phyloP scores from a whole-genome alignment of 2,797 vertebrate genomes.

The Heteromormyrus szaboi region DNA sequence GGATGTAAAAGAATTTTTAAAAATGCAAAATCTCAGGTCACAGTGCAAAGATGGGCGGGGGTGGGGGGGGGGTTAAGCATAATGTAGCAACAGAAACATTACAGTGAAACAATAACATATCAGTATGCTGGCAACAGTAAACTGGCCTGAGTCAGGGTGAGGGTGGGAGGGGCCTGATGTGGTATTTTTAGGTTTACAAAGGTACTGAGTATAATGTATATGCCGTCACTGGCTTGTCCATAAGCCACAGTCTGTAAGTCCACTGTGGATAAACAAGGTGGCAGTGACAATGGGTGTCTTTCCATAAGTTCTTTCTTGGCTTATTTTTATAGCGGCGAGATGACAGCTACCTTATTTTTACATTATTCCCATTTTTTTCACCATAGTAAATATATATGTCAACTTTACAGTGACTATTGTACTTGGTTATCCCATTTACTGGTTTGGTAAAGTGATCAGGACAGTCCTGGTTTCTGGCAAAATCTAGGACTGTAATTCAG shows the following conservation, averaged over 20 bases:
- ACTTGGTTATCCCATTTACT: not conserved
- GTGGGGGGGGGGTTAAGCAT: not conserved
- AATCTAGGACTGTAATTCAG: not conserved
- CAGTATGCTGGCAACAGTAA: not conserved
- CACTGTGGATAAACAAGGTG: not conserved
- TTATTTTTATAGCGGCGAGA: not conserved
- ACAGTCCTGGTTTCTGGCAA: not conserved
- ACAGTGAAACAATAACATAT: not conserved
- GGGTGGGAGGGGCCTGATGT: not conserved
- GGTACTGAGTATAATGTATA: not conserved
- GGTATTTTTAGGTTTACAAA: not conserved
- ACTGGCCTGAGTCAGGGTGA: not conserved
- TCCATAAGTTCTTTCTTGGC: not conserved
- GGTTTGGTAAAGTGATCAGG: not conserved
- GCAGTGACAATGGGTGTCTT: not conserved
- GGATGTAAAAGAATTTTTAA: not conserved
- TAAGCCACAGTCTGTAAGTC: not conserved
- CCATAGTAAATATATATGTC: not conserved
- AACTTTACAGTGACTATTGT: not conserved
- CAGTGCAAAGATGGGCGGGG: not conserved
- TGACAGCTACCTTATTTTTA: not conserved
- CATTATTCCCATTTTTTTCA: not conserved
- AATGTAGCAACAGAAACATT: not conserved
- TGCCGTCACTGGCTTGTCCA: not conserved
- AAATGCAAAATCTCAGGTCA: not conserved